Evolutionary conservation across 2,888 invertebrate genomes (phyloP).

Genomic region (Erebia epiphron): DNA sequence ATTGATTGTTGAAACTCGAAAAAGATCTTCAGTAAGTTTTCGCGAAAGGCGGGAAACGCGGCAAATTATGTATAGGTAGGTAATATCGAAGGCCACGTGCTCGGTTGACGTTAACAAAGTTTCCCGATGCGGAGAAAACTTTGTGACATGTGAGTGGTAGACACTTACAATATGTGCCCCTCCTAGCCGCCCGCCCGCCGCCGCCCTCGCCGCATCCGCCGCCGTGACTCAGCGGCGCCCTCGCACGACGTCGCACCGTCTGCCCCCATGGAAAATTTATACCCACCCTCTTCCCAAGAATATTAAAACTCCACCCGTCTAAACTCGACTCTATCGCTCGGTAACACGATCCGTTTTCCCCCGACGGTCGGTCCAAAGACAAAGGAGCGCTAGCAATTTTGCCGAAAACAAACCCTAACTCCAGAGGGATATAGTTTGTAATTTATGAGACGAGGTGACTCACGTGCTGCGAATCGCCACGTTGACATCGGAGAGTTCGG

Average conservation of each 20-base stretch:
- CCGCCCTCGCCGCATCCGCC: slow-evolving; percentile 43
- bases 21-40: slow-evolving; percentile 39
- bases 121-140: slow-evolving; percentile 81
- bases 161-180: slow-evolving; percentile 78
- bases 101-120: slow-evolving; percentile 82
- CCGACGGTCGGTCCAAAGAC: slow-evolving; percentile 57
- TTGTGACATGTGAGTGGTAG: slow-evolving; percentile 82
- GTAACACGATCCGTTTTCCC: slow-evolving; percentile 59
- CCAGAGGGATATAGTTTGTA: slow-evolving; percentile 78
- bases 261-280: slow-evolving; percentile 82
- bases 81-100: slow-evolving; percentile 79
- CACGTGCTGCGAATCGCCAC: slow-evolving; percentile 74
- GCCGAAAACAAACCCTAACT: slow-evolving; percentile 80
- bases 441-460: slow-evolving; percentile 73
- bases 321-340: slow-evolving; percentile 58
- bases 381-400: slow-evolving; percentile 76
- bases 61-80: slow-evolving; percentile 64
- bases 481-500: slow-evolving; percentile 67
- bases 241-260: slow-evolving; percentile 81
- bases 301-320: slow-evolving; percentile 56
- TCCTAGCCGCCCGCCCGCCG: slow-evolving; percentile 43
- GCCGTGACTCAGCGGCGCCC: slow-evolving; percentile 81
- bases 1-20: slow-evolving; percentile 16
- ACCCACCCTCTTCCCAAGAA: slow-evolving; percentile 79
- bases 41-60: slow-evolving; percentile 55